Conservation (phyloP, 2,113 vertebrate genomes). For the Bombycilla garrulus region DNA sequence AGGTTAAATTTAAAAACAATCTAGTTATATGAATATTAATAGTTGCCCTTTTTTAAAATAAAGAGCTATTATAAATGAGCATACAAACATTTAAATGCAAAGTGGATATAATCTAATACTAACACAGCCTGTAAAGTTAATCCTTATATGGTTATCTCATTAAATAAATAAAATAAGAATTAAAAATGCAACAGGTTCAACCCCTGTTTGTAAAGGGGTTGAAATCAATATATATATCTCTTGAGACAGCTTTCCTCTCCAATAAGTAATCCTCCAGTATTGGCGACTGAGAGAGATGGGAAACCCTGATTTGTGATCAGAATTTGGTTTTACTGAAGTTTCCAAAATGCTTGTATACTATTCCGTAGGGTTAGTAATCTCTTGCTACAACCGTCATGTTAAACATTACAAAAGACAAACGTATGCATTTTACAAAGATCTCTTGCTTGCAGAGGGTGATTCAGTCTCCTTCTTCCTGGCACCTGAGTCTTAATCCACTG, state of each 20-base stretch:
- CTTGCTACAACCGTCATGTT: no score
- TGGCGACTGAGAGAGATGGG: no score
- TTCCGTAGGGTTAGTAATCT: no score
- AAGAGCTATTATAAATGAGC: not conserved
- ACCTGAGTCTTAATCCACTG: no score
- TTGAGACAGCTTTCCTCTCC: not conserved
- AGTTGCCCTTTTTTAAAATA: not conserved
- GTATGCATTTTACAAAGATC: no score
- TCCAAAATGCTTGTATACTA: no score
- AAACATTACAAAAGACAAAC: no score
- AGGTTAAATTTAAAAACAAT: not conserved
- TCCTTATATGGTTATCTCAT: not conserved
- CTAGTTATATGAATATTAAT: not conserved
- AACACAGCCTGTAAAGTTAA: not conserved
- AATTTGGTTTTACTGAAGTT: no score
- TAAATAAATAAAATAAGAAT: not conserved
- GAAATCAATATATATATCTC: not conserved
- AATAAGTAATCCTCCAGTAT: not conserved
- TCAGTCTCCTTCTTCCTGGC: no score
- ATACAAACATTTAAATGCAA: not conserved
- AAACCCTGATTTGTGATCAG: no score
- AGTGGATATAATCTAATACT: not conserved
- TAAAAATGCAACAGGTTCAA: not conserved
- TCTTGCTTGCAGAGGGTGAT: no score
- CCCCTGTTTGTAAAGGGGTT: not conserved